Base-by-base conservation (phyloP, 2,113 vertebrate genomes). In the Aphelocoma coerulescens region DNA sequence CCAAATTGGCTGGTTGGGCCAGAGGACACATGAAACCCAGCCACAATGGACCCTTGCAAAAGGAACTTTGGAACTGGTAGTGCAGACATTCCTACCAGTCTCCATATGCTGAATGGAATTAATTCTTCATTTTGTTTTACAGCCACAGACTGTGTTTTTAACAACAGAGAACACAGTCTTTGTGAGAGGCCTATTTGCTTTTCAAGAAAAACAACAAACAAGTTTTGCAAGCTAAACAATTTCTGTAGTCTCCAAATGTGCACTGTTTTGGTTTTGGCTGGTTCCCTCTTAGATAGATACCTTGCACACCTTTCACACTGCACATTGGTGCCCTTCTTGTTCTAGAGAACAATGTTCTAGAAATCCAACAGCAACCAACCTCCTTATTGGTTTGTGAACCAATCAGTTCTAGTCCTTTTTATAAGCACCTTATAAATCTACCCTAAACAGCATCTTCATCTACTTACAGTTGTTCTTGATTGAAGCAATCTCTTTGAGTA, bases 1-100 rank as follows among this genome's bases (percentile, higher is more conserved):
- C 2, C 0, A 43, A 78, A 62, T 39, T n/a, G 1, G 1, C 27
- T 65, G 49, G 17, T 18, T 27, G 43, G 13, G 52, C 43, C 14
- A 3, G 15, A 12, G 0, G 0, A 37, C 7, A 52, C 5, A 26
- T 0, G 0, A 81, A 74, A 43, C 6, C 21, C 30, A 43, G 39
- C 11, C 51, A 46, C 2, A 0, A 27, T 1, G 3, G 13, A 73
- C 24, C 20, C 46, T 49, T 66, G 26, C 14, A 61, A 61, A 37
- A 93, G 19, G 20, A 17, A 22, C 43, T 51, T 19, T 3, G 23
- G 32, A 20, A 41, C 6, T 46, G 27, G 16, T 20, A 62, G 14
- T 0, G 1, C 6, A 4, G 16, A 6, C 28, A 22, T 11, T 75
- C 41, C 65, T 66, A 13, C 23, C 4, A 67, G 24, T 6, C 11